Evolutionary conservation across 2,888 invertebrate species (phyloP).

Genomic region (Griposia aprilina): DNA sequence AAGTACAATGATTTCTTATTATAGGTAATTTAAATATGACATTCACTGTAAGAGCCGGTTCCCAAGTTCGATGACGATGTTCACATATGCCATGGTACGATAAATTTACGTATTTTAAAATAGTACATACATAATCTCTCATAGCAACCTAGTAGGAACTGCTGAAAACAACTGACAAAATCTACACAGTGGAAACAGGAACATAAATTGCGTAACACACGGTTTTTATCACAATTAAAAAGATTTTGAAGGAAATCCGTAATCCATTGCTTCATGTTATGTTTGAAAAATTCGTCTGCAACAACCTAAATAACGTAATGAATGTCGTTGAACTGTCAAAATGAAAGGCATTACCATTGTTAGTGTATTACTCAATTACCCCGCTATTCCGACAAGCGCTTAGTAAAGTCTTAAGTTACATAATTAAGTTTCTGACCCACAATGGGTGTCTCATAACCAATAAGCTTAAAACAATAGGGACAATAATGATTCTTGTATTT

Average conservation of each 20-base stretch:
- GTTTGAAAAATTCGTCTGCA: neutral
- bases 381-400: neutral
- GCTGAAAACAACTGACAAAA: no score
- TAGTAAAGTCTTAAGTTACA: conserved; percentile 27
- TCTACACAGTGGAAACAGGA: no score
- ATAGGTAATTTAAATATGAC: neutral
- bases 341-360: neutral
- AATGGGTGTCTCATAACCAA: conserved; percentile 79
- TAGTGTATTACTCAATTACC: no score
- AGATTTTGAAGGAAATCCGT: no score
- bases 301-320: neutral
- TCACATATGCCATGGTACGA: neutral
- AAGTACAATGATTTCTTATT: neutral
- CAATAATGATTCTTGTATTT: conserved; percentile 85
- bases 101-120: no score
- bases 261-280: neutral
- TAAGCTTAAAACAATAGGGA: conserved; percentile 80
- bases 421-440: conserved; percentile 71
- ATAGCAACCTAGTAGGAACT: neutral
- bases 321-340: neutral
- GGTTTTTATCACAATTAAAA: no score
- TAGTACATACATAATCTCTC: neutral
- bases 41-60: neutral
- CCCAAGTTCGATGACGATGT: neutral
- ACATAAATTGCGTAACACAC: no score